Conservation (phyloP, 2,797 vertebrate genomes). For the Ctenochaetus hawaiiensis region DNA sequence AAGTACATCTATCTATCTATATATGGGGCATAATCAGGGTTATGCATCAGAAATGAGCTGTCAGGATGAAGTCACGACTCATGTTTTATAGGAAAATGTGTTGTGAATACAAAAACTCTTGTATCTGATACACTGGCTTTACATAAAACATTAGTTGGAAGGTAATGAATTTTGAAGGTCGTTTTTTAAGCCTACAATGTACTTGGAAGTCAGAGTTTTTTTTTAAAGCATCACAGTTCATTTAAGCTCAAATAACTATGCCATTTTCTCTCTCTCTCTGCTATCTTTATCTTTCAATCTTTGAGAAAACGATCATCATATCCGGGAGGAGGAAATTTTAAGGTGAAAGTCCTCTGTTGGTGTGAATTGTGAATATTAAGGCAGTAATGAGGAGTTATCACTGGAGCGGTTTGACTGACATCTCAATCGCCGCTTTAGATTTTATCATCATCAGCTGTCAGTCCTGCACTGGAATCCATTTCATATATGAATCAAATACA, state of each 20-base stretch:
- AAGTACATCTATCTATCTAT: no score
- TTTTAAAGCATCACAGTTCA: conserved; percentile 42
- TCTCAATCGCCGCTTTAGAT: conserved; percentile 40
- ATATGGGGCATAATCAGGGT: conserved; percentile 1
- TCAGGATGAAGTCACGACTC: conserved; percentile 24
- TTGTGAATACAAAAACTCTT: conserved; percentile 16
- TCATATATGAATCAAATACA: conserved; percentile 31
- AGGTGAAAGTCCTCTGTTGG: conserved; percentile 19
- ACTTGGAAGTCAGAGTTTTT: conserved; percentile 27
- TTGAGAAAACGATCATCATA: conserved; percentile 49
- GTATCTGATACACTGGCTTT: conserved; percentile 26
- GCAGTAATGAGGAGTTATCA: conserved; percentile 37
- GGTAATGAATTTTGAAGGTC: conserved; percentile 30
- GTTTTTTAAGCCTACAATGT: conserved; percentile 35
- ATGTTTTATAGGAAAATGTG: conserved; percentile 21
- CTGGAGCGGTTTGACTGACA: conserved; percentile 55
- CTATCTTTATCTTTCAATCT: conserved; percentile 40
- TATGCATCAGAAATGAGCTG: conserved; percentile 40
- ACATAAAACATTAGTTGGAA: not conserved
- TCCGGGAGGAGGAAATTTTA: conserved; percentile 52
- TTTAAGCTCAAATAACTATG: conserved; percentile 25
- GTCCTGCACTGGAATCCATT: conserved; percentile 12
- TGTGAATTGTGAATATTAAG: conserved; percentile 46
- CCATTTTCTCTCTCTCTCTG: conserved; percentile 41
- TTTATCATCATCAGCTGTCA: conserved; percentile 48